Evolutionary conservation across 1,140 invertebrate genomes (phyloP).

Genomic region (Nymphalis io): DNA sequence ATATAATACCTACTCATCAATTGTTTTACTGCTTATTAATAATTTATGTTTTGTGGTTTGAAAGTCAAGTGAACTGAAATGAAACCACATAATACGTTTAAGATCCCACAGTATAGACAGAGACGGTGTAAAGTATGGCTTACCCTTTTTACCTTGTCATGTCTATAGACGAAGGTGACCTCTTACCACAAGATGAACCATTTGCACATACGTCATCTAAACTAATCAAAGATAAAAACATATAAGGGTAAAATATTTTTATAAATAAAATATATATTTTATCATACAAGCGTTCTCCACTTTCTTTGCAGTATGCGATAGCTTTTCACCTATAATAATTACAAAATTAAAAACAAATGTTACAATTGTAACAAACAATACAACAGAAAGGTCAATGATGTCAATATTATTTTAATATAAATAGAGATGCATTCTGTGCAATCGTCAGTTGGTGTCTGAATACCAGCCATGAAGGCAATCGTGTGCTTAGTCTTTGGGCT

Average conservation of each 20-base stretch:
- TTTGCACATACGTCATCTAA: too few species aligned
- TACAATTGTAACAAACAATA: slow-evolving; percentile 10
- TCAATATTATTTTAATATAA: slow-evolving; percentile 29
- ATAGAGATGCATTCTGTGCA: slow-evolving; percentile 2
- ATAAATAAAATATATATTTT: background rate
- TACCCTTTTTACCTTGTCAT: too few species aligned
- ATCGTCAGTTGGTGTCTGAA: slow-evolving; percentile 7
- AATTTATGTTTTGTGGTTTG: too few species aligned
- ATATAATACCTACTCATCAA: too few species aligned
- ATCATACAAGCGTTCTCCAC: background rate
- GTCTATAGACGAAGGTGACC: too few species aligned
- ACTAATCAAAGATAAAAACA: too few species aligned
- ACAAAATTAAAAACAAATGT: background rate
- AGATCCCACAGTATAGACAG: too few species aligned
- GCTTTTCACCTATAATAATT: slow-evolving; percentile 20
- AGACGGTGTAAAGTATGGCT: too few species aligned
- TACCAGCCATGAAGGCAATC: slow-evolving; percentile 55
- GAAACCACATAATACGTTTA: too few species aligned
- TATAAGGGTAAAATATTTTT: background rate
- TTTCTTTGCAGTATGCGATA: slow-evolving; percentile 21
- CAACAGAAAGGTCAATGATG: slow-evolving; percentile 20
- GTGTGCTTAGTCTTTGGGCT: slow-evolving; percentile 54
- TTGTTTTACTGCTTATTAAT: too few species aligned
- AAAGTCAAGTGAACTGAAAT: too few species aligned
- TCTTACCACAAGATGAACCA: too few species aligned